Conservation (phyloP, 2,888 invertebrate species). For the Julus scandinavius region DNA sequence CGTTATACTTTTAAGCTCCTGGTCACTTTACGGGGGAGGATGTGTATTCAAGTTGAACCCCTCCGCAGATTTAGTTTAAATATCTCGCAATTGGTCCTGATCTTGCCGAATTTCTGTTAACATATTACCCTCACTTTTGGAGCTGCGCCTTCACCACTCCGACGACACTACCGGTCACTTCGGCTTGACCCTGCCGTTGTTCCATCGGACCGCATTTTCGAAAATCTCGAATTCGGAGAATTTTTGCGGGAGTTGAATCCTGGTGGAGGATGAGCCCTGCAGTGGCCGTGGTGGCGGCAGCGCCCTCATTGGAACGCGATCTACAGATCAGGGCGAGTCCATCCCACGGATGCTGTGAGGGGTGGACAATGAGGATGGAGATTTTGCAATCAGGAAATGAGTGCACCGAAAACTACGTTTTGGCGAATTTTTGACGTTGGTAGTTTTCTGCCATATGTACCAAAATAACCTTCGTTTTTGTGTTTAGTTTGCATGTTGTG, state of each 20-base stretch:
- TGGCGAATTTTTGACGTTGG: no score
- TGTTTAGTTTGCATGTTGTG: no score
- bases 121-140: background rate
- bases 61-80: background rate
- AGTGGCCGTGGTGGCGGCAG: conserved; percentile 12
- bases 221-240: background rate
- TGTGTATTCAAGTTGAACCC: background rate
- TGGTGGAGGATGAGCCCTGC: conserved; percentile 13
- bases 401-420: background rate
- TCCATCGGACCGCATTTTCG: background rate
- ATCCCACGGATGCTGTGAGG: background rate
- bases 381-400: background rate
- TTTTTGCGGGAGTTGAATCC: background rate
- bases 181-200: background rate
- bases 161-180: background rate
- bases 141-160: background rate
- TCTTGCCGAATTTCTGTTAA: background rate
- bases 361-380: background rate
- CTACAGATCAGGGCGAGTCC: conserved; percentile 1
- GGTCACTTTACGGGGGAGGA: no score
- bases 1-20: background rate
- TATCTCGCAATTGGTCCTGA: background rate
- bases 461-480: no score
- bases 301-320: conserved; percentile 19
- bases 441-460: no score